Evolutionary conservation across 2,797 vertebrate species (phyloP), one percentile per base, ranked within the genome.

Genomic region (Babyrousa celebensis): DNA sequence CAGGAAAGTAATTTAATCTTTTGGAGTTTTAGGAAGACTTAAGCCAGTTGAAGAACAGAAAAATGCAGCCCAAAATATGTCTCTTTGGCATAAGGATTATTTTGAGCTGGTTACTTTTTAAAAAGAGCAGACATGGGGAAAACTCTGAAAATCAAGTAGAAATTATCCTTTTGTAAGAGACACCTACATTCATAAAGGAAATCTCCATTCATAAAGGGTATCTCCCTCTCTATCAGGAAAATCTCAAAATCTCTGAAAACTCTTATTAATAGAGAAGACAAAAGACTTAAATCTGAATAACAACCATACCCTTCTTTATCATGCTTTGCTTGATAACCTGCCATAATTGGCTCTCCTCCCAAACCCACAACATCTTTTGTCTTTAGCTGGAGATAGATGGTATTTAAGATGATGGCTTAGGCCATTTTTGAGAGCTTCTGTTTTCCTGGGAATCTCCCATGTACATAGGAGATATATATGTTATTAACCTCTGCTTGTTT

Each of bases 331-430:
- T 0, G 0, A 36, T 58, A 78, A 23, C 75, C 54, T 78, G 12
- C 54, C 0, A 2, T 23, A 9, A 0, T 6, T 23, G 75, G 54
- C n/a, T 6, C 75, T 25, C 29, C 29, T 2, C 12, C 20, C 20
- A 3, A 10, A 5, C 11, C 54, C 12, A 32, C 18, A 78, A 23
- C 54, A 58, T 67, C 3, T 67, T 78, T 36, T 15, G n/a, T 32
- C 75, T 78, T 58, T 58, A 78, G 18, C 21, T 58, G 20, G 20
- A 36, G 20, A 23, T 23, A 32, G 52, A n/a, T 21, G 54, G 2
- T 78, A 20, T 78, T 32, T 78, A 29, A 78, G 52, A 18, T 58
- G 54, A 58, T 15, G 3, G n/a, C 75, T 58, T 78, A 12, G n/a
- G 54, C 29, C n/a, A 15, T 23, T 78, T 32, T 20, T 4, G 20